Percentiles rank a stretch among this genome's conserved stretches.
These are phyloP conservation scores for Drosophila orosa DNA, from an alignment of 1,140 invertebrate genomes.

Conservation along the genomic window DNA sequence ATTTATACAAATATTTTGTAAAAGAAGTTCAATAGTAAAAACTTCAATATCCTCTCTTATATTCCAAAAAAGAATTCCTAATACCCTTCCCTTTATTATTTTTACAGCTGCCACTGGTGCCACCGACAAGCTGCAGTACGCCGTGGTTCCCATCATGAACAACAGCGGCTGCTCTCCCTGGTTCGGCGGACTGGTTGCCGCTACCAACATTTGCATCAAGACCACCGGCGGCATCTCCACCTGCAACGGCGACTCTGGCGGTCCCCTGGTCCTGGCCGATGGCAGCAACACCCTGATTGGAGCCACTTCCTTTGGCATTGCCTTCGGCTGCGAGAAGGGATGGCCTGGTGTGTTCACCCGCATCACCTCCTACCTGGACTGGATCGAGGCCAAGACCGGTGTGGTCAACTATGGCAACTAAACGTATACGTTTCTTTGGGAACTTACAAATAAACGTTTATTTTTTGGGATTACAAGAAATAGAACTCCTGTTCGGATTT, in stretches of 20 bases:
- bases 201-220: constrained; percentile 69
- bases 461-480: constrained; percentile 67
- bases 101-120: constrained; percentile 25
- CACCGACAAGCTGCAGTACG: constrained; percentile 58
- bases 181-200: constrained; percentile 36
- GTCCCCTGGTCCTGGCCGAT: constrained; percentile 84
- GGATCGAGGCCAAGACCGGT: constrained; percentile 83
- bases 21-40: neutral
- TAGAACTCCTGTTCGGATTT: constrained; percentile 68
- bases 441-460: constrained; percentile 68
- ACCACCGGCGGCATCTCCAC: constrained; percentile 70
- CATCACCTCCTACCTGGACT: constrained; percentile 85
- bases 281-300: constrained; percentile 84
- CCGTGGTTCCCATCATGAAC: constrained; percentile 55
- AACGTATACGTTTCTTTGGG: constrained; percentile 4
- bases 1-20: no score
- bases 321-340: constrained; percentile 85
- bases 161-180: constrained; percentile 59
- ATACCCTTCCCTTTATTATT: neutral
- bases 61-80: neutral
- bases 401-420: constrained; percentile 58
- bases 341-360: constrained; percentile 86
- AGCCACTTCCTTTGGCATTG: constrained; percentile 85
- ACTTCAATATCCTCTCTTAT: neutral
- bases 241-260: constrained; percentile 86